Percentiles rank a stretch among this genome's conserved stretches.
Conservation (phyloP, 2,113 vertebrate genomes). For the Symphodus melops region DNA sequence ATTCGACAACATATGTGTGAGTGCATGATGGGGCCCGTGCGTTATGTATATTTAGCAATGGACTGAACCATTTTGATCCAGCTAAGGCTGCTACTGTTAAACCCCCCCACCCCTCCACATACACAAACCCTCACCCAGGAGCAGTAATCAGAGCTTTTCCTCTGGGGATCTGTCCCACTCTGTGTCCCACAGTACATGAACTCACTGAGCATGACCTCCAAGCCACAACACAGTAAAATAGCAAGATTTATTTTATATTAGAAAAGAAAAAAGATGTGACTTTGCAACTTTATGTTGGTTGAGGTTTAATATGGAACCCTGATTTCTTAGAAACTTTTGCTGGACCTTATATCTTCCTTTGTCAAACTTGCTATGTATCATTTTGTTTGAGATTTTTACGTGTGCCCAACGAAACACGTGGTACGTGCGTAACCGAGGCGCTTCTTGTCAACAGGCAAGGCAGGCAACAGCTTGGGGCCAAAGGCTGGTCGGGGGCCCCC, state of each 20-base stretch:
- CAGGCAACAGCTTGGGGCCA: no score
- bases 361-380: neutral
- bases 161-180: constrained; percentile 11
- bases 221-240: neutral
- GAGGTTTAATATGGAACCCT: neutral
- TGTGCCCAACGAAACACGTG: no score
- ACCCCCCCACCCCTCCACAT: neutral
- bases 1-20: neutral
- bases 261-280: no score
- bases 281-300: neutral
- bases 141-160: constrained; percentile 16
- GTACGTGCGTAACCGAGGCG: no score
- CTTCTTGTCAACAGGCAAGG: no score
- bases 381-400: no score
- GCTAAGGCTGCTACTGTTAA: constrained; percentile 28
- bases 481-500: no score
- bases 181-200: constrained; percentile 41
- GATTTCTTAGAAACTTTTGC: no score
- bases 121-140: neutral
- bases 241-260: no score
- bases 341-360: no score
- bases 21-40: constrained; percentile 4
- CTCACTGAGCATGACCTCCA: constrained; percentile 34
- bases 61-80: constrained; percentile 43
- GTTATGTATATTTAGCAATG: constrained; percentile 49